Percentiles rank a stretch among this genome's conserved stretches.
Evolutionary conservation across 2,797 vertebrate genomes (phyloP).

Genomic region (Valencia hispanica): DNA sequence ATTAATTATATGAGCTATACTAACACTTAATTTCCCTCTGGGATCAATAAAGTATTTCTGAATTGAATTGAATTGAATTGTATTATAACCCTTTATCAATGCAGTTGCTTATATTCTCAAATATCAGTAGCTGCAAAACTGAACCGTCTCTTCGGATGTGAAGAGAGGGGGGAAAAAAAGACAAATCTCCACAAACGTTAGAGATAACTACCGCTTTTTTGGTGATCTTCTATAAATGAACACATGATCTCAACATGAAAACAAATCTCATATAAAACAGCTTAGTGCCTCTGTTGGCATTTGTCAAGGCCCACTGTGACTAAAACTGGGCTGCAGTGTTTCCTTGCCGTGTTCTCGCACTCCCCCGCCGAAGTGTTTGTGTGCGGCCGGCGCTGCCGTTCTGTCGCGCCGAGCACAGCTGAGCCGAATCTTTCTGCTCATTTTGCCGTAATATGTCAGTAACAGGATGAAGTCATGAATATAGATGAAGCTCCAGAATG

Average conservation of each 20-base stretch:
- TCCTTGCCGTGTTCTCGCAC: neutral
- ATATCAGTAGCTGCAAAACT: too few species aligned
- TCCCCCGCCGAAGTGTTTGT: neutral
- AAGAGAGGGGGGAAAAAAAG: neutral
- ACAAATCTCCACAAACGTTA: neutral
- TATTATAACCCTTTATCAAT: too few species aligned
- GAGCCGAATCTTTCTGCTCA: constrained; percentile 1
- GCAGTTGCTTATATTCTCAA: too few species aligned
- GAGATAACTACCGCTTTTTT: neutral
- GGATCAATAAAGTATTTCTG: too few species aligned
- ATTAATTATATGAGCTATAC: too few species aligned
- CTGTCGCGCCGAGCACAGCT: neutral
- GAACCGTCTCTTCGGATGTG: too few species aligned
- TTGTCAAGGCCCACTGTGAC: neutral
- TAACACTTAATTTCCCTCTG: too few species aligned
- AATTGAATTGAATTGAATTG: too few species aligned
- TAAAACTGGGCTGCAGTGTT: neutral
- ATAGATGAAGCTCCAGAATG: neutral
- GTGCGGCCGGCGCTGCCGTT: neutral
- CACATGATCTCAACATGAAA: neutral
- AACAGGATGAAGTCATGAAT: constrained; percentile 10
- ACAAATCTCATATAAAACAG: neutral
- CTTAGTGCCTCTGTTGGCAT: neutral
- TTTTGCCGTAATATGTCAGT: neutral
- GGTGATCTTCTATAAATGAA: neutral